Base-by-base conservation (phyloP, 2,113 vertebrate genomes). In the Passer montanus region DNA sequence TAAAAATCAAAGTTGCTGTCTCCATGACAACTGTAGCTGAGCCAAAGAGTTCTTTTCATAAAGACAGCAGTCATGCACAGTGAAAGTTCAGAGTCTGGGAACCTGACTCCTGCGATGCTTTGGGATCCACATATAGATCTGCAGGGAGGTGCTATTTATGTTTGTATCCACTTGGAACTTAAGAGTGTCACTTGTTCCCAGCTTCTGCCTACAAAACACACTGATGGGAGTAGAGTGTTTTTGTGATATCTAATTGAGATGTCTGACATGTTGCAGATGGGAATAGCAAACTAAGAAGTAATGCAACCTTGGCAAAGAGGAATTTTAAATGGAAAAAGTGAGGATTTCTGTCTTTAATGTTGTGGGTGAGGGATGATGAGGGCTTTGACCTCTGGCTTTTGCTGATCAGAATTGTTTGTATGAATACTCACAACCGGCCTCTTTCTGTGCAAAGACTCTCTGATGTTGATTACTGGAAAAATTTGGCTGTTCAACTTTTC, bases 1-100 rank as follows among this genome's bases (percentile, higher is more conserved):
- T 95, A 73, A 95, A 97, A 96, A 93, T 86, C 82, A 87, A 84
- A 90, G 72, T 96, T 95, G 37, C 90, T 77, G 92, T 97, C 95
- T 84, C 94, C 88, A 95, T 95, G 95, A 62, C 95, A 86, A 96
- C 95, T 56, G 52, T 95, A 60, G 37, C 94, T 64, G 60, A 94
- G 85, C 88, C 93, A 92, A 81, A 96, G 79, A 80, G 52, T 69
- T 90, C 67, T 89, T 88, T 94, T 95, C 90, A 43, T 88, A 67
- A 87, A 94, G 90, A 78, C 87, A 90, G 91, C 93, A 96, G 74
- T 78, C 82, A 16, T 85, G 59, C 58, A 80, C 74, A 84, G 77
- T 5, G 31, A 50, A 96, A 95, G 93, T 96, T 95, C 94, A 92
- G 78, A 95, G 92, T 91, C 93, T 97, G 92, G 43, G 72, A 95